phyloP scores from a whole-genome alignment of 2,888 invertebrate genomes.

The Lepidochitona cinerea region DNA sequence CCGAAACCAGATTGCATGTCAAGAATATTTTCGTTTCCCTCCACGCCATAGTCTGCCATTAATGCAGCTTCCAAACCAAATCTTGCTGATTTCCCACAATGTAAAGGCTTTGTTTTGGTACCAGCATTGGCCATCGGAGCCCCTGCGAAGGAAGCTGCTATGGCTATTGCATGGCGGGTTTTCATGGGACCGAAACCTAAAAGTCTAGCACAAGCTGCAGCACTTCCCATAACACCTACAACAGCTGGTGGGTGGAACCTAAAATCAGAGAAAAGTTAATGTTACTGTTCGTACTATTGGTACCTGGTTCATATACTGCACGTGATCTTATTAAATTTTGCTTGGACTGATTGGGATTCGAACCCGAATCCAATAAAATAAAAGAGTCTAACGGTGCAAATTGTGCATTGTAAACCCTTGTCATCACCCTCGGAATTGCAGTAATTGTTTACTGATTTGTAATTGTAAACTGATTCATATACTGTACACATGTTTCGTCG shows the following conservation, averaged over 20 bases:
- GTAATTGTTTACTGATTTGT: too few species aligned
- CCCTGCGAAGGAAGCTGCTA: constrained; percentile 54
- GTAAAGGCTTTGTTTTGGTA: constrained; percentile 52
- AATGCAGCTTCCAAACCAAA: constrained; percentile 53
- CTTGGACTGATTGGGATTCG: too few species aligned
- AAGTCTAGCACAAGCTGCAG: constrained; percentile 46
- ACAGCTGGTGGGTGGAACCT: constrained; percentile 57
- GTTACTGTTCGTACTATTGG: too few species aligned
- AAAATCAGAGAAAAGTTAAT: constrained; percentile 12
- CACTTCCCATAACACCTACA: constrained; percentile 57
- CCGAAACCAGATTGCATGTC: constrained; percentile 49
- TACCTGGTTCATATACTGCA: too few species aligned
- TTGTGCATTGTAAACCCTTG: too few species aligned
- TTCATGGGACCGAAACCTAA: constrained; percentile 39
- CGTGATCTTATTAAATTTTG: too few species aligned
- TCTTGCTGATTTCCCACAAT: constrained; percentile 50
- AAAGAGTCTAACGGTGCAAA: too few species aligned
- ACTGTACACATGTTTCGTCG: too few species aligned
- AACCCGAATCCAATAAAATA: too few species aligned
- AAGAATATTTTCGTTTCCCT: constrained; percentile 48
- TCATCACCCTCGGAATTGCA: too few species aligned
- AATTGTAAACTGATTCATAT: too few species aligned
- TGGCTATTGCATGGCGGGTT: constrained; percentile 46
- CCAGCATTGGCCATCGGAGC: constrained; percentile 60
- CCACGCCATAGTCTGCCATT: constrained; percentile 45